Percentiles rank a stretch among this genome's conserved stretches.
Conservation (phyloP, 1,140 invertebrate genomes). For the Plutomurus gul region DNA sequence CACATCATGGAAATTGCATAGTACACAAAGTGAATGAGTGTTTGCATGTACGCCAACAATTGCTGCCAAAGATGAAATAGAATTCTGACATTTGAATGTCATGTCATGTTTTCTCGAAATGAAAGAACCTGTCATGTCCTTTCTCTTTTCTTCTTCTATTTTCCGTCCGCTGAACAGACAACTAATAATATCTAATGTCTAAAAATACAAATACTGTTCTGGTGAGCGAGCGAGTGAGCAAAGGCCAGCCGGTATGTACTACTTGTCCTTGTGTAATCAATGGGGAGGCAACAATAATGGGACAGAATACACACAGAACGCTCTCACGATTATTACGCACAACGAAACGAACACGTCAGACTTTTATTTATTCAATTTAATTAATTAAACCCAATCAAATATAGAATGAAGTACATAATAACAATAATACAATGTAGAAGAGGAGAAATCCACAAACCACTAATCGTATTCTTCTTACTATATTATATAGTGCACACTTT, state of each 20-base stretch:
- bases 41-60: background rate
- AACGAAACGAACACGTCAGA: constrained; percentile 32
- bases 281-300: too few species aligned
- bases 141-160: background rate
- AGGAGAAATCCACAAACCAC: background rate
- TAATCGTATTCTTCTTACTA: background rate
- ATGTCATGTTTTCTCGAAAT: background rate
- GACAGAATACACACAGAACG: background rate
- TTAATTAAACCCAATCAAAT: constrained; percentile 11
- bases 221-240: too few species aligned
- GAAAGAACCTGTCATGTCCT: background rate
- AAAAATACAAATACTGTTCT: too few species aligned
- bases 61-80: background rate
- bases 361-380: constrained; percentile 28
- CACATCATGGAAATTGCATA: background rate
- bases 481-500: constrained; percentile 15
- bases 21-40: background rate
- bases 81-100: background rate
- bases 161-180: background rate
- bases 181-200: too few species aligned
- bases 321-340: background rate
- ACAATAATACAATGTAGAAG: background rate
- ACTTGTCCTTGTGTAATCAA: too few species aligned
- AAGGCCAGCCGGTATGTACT: too few species aligned
- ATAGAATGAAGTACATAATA: too few species aligned